phyloP scores from a whole-genome alignment of 23 tunicate species.

The Halocynthia roretzi region DNA sequence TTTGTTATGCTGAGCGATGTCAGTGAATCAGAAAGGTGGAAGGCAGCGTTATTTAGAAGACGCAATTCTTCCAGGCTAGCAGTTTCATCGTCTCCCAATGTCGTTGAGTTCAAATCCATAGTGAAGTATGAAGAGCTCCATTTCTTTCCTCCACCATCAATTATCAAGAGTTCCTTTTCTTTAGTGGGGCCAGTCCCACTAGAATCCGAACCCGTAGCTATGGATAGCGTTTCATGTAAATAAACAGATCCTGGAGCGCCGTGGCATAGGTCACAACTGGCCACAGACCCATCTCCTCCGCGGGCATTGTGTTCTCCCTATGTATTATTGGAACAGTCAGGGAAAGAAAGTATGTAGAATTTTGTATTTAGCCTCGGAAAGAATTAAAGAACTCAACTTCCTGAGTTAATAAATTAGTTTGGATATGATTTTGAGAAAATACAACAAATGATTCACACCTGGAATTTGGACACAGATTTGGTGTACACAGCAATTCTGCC shows the following conservation, averaged over 20 bases:
- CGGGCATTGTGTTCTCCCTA: slow-evolving; percentile 21
- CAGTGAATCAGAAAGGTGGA: slow-evolving; percentile 6
- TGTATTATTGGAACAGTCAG: neutral
- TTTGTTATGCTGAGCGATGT: too few species aligned
- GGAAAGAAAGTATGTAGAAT: neutral
- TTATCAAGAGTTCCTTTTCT: slow-evolving; percentile 4
- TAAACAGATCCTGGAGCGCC: slow-evolving; percentile 28
- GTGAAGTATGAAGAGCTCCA: slow-evolving; percentile 15
- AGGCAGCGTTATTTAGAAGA: slow-evolving; percentile 20
- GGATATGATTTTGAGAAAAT: neutral
- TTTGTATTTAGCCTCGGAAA: too few species aligned
- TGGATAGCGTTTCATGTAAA: slow-evolving; percentile 4
- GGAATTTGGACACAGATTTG: slow-evolving; percentile 9
- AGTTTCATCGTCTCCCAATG: neutral
- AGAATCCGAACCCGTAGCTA: neutral
- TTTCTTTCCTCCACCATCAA: slow-evolving; percentile 22
- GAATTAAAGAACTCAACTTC: too few species aligned
- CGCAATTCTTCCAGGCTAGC: slow-evolving; percentile 12
- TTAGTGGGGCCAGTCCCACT: neutral
- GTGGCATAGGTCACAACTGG: slow-evolving; percentile 8
- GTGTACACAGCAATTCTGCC: slow-evolving; percentile 27
- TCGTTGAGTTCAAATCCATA: slow-evolving; percentile 19
- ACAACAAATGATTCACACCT: slow-evolving; percentile 2
- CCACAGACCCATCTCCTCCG: slow-evolving; percentile 9
- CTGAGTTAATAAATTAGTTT: too few species aligned